Percentiles rank a stretch among this genome's conserved stretches.
Evolutionary conservation across 2,888 invertebrate species (phyloP).

Genomic region (Aphodius sticticus): DNA sequence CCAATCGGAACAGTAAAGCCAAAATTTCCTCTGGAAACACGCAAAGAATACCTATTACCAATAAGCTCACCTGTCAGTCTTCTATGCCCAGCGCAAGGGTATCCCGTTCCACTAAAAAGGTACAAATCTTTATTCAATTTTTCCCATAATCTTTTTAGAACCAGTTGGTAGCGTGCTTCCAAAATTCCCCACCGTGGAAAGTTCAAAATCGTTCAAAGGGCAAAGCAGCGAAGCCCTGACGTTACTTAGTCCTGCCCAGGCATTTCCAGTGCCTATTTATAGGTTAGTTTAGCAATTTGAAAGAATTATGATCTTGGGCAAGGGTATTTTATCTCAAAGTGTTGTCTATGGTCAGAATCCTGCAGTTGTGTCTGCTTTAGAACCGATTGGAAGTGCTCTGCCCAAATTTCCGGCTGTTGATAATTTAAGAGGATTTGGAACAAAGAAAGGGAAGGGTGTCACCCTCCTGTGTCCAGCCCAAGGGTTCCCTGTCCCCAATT

Average conservation of each 20-base stretch:
- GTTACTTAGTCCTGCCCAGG: slow-evolving; percentile 64
- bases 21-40: slow-evolving; percentile 78
- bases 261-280: slow-evolving; percentile 63
- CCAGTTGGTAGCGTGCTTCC: slow-evolving; percentile 66
- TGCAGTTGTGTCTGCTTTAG: slow-evolving; percentile 46
- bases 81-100: slow-evolving; percentile 73
- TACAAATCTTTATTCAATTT: slow-evolving; percentile 35
- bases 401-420: slow-evolving; percentile 60
- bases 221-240: slow-evolving; percentile 51
- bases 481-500: slow-evolving; percentile 71
- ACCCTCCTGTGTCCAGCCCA: slow-evolving; percentile 72
- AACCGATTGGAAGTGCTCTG: slow-evolving; percentile 62
- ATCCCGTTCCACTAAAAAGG: slow-evolving; percentile 70
- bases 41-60: slow-evolving; percentile 65
- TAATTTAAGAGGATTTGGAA: slow-evolving; percentile 51
- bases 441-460: slow-evolving; percentile 51
- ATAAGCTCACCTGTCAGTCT: slow-evolving; percentile 62
- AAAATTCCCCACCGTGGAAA: slow-evolving; percentile 67
- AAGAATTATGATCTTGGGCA: slow-evolving; percentile 22
- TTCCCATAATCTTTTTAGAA: slow-evolving; percentile 51
- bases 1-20: slow-evolving; percentile 63
- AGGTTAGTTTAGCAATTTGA: slow-evolving; percentile 47
- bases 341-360: not conserved
- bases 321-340: slow-evolving; percentile 36
- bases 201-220: slow-evolving; percentile 36